These are phyloP conservation scores for Agrypnus murinus DNA, from an alignment of 2,888 invertebrate species.

Conservation along the genomic window DNA sequence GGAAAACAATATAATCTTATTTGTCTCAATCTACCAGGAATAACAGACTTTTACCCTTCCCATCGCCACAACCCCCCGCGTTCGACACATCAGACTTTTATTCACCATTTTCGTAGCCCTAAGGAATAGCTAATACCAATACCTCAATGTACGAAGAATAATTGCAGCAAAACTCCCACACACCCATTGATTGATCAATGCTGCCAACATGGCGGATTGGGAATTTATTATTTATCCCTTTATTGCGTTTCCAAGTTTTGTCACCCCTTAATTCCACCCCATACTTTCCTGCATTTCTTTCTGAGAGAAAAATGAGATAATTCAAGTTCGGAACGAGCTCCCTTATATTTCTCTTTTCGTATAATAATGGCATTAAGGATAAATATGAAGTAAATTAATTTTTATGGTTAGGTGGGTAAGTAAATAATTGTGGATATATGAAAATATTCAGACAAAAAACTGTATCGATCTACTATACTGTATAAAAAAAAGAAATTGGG, in stretches of 20 bases:
- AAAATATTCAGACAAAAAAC: no score
- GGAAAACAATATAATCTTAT: slow-evolving; percentile 41
- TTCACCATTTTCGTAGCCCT: slow-evolving; percentile 41
- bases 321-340: slow-evolving; percentile 18
- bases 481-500: no score
- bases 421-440: no score
- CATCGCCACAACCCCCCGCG: slow-evolving; percentile 21
- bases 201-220: slow-evolving; percentile 63
- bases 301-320: slow-evolving; percentile 45
- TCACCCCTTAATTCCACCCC: slow-evolving; percentile 54
- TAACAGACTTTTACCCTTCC: slow-evolving; percentile 17
- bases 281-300: slow-evolving; percentile 33
- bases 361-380: slow-evolving; percentile 21
- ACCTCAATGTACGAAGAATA: slow-evolving; percentile 53
- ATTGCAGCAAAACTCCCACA: slow-evolving; percentile 53
- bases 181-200: slow-evolving; percentile 61
- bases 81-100: slow-evolving; percentile 1
- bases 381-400: slow-evolving; percentile 18
- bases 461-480: no score
- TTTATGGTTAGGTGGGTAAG: no score
- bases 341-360: background rate
- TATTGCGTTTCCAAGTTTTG: slow-evolving; percentile 60
- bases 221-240: slow-evolving; percentile 66
- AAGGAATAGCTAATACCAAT: slow-evolving; percentile 47
- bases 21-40: slow-evolving; percentile 34